Evolutionary conservation across 1,140 invertebrate genomes (phyloP).

Genomic region (Lepidotrigona ventralis): DNA sequence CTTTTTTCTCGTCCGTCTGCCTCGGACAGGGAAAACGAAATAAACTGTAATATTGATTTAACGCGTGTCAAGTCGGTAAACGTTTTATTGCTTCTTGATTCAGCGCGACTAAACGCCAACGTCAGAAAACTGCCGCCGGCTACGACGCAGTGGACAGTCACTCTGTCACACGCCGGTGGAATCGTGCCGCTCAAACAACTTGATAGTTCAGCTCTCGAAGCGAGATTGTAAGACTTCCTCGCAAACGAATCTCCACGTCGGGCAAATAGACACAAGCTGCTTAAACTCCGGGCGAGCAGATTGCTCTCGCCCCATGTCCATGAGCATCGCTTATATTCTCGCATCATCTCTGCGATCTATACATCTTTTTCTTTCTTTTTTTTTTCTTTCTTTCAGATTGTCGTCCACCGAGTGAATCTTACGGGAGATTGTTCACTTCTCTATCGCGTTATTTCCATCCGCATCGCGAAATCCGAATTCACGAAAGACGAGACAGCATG

Average conservation of each 20-base stretch:
- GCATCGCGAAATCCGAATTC: not conserved
- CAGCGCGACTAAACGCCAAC: conserved; percentile 15
- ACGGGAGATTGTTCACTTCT: not conserved
- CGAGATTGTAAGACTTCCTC: conserved; percentile 46
- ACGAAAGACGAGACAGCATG: not conserved
- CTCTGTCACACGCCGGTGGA: conserved; percentile 12
- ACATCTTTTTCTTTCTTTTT: not conserved
- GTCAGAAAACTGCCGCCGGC: not conserved
- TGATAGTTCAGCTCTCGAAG: conserved; percentile 37
- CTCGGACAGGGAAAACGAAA: too few species aligned
- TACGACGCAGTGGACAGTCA: conserved; percentile 5
- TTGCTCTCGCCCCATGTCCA: conserved; percentile 22
- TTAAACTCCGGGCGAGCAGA: conserved; percentile 38
- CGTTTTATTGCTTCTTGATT: conserved; percentile 2
- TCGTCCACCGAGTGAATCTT: not conserved
- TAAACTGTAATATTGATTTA: not conserved
- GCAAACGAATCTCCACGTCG: conserved; percentile 37
- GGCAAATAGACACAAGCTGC: conserved; percentile 47
- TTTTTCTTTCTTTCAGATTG: not conserved
- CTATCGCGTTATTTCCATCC: not conserved
- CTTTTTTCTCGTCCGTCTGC: too few species aligned
- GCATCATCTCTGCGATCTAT: not conserved
- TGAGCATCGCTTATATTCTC: conserved; percentile 11
- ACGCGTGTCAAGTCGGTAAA: not conserved
- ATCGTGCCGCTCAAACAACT: conserved; percentile 36